Conservation (phyloP, 2,113 vertebrate genomes). For the Muntiacus muntjak region DNA sequence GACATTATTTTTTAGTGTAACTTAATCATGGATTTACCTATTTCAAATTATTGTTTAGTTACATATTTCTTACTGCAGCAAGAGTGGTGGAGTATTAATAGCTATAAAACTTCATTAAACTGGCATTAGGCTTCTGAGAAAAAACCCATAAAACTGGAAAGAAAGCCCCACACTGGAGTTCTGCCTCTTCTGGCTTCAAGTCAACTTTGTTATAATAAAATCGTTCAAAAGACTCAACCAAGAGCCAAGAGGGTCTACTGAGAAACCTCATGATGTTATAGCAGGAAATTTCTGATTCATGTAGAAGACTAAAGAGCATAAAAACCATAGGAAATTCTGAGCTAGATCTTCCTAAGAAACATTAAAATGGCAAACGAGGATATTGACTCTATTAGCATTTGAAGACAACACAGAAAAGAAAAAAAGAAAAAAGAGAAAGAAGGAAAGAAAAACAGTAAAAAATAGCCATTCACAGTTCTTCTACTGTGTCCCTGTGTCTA, state of each 20-base stretch:
- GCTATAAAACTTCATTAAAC: constrained; percentile 69
- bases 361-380: constrained; percentile 15
- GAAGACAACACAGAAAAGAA: background rate
- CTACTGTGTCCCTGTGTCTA: background rate
- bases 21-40: constrained; percentile 66
- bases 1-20: constrained; percentile 63
- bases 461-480: background rate
- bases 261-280: constrained; percentile 43
- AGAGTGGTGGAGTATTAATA: constrained; percentile 53
- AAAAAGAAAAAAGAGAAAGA: too few relatives aligned
- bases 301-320: constrained; percentile 40
- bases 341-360: constrained; percentile 11
- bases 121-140: constrained; percentile 68
- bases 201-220: constrained; percentile 61
- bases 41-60: constrained; percentile 71
- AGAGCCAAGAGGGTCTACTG: constrained; percentile 54
- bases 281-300: constrained; percentile 19
- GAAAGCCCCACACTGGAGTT: constrained; percentile 47
- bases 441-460: background rate
- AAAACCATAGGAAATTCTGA: constrained; percentile 28
- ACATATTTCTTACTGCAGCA: constrained; percentile 63
- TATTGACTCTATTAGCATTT: background rate
- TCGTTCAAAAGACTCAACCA: constrained; percentile 42
- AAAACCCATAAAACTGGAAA: constrained; percentile 54
- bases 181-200: constrained; percentile 51